These are phyloP conservation scores for Osmoderma eremita DNA, from an alignment of 2,888 invertebrate species.

Conservation along the genomic window DNA sequence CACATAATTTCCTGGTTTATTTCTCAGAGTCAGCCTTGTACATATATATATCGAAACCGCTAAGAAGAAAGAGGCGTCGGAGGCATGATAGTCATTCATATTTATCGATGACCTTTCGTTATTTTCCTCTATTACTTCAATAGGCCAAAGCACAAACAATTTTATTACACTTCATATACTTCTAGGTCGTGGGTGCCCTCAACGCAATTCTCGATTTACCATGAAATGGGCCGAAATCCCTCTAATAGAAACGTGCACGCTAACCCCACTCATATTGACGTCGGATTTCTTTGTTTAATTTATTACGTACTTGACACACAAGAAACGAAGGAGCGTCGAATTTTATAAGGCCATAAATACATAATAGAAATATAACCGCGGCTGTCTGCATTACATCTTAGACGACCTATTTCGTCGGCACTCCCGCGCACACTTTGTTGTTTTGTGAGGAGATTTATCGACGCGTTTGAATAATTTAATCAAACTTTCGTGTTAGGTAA, in stretches of 20 bases:
- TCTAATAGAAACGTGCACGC: conserved; percentile 20
- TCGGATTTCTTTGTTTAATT: conserved; percentile 21
- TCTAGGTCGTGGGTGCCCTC: too few species aligned
- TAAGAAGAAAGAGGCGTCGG: too few species aligned
- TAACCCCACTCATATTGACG: conserved; percentile 10
- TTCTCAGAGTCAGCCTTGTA: too few species aligned
- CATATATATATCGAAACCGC: too few species aligned
- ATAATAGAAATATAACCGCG: conserved; percentile 2
- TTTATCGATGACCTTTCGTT: too few species aligned
- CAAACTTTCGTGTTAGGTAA: background rate
- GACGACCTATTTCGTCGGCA: background rate
- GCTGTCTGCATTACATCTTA: conserved; percentile 4
- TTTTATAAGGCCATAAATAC: conserved; percentile 15
- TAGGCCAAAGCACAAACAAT: too few species aligned
- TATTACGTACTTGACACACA: conserved; percentile 19
- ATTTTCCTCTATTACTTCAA: too few species aligned
- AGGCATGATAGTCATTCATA: too few species aligned
- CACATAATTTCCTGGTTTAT: too few species aligned
- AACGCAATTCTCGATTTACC: background rate
- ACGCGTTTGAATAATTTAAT: conserved; percentile 8
- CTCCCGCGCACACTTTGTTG: background rate
- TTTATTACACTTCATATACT: too few species aligned
- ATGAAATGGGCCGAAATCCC: background rate
- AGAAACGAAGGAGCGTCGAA: background rate
- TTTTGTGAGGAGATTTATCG: conserved; percentile 1